Conservation (phyloP, 2,797 vertebrate genomes). For the Erithacus rubecula region DNA sequence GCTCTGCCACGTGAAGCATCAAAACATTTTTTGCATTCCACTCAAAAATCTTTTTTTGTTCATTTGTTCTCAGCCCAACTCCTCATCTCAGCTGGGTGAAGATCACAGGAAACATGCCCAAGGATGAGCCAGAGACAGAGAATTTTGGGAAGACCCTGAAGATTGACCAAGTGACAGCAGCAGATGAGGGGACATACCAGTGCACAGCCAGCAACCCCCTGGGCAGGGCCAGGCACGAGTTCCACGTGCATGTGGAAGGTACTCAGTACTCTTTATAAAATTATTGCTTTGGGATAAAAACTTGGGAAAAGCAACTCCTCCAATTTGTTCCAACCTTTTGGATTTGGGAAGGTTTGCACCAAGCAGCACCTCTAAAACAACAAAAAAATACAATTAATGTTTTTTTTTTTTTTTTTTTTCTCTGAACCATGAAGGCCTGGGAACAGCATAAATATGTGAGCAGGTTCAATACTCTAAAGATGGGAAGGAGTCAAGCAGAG, state of each 20-base stretch:
- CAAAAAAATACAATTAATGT: neutral
- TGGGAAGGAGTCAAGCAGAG: neutral
- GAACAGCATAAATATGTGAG: neutral
- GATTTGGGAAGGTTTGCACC: neutral
- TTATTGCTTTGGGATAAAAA: neutral
- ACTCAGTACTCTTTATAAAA: neutral
- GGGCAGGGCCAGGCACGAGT: slow-evolving; percentile 81
- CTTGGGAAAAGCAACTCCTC: neutral
- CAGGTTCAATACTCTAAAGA: neutral
- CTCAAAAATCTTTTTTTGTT: neutral
- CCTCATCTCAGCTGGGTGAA: slow-evolving; percentile 88
- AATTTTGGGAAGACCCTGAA: slow-evolving; percentile 85
- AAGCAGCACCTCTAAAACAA: neutral
- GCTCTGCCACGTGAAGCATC: rapidly evolving
- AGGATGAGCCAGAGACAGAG: slow-evolving; percentile 71
- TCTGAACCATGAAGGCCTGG: neutral
- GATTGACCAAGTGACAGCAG: slow-evolving; percentile 79
- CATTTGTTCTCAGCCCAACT: slow-evolving; percentile 81
- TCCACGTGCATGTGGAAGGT: slow-evolving; percentile 90
- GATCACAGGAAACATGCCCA: slow-evolving; percentile 75
- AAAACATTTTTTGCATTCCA: neutral
- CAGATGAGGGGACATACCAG: slow-evolving; percentile 86
- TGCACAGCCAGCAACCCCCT: slow-evolving; percentile 86
- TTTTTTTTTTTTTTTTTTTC: neutral
- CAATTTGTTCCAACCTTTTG: neutral